These are phyloP conservation scores for Boleophthalmus pectinirostris DNA, from an alignment of 2,113 vertebrate genomes.

Conservation along the genomic window DNA sequence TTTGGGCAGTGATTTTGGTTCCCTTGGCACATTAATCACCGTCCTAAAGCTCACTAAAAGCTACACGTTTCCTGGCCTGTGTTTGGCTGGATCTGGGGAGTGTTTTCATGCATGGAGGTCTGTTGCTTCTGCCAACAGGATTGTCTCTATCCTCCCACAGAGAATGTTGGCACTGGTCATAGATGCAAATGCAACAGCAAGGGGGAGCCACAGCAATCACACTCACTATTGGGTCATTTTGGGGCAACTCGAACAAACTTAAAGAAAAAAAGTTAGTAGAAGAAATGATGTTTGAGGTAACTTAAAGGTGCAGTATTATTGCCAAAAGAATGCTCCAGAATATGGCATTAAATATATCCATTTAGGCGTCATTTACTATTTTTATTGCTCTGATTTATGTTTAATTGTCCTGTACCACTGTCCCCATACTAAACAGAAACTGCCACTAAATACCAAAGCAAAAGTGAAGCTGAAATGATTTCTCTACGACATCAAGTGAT, in stretches of 20 bases:
- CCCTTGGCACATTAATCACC: conserved; percentile 11
- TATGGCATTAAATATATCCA: too few species aligned
- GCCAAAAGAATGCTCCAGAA: too few species aligned
- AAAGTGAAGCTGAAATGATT: too few species aligned
- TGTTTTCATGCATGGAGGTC: conserved; percentile 25
- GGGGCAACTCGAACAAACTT: not conserved
- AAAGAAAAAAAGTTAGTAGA: too few species aligned
- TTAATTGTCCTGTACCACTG: too few species aligned
- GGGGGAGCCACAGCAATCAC: conserved; percentile 4
- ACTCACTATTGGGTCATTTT: not conserved
- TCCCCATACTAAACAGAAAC: too few species aligned
- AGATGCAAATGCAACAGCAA: not conserved
- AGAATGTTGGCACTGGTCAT: not conserved
- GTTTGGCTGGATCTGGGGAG: conserved; percentile 4
- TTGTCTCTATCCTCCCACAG: conserved; percentile 14
- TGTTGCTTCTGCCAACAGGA: conserved; percentile 17
- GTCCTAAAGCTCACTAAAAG: conserved; percentile 16
- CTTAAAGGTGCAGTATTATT: not conserved
- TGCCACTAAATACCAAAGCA: too few species aligned
- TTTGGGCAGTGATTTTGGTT: not conserved
- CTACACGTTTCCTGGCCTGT: conserved; percentile 1
- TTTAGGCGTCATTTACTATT: too few species aligned
- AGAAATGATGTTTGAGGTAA: not conserved
- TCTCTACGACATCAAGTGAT: too few species aligned
- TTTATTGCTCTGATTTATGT: too few species aligned